A percentile compares a stretch with the other conserved stretches of the same genome.
These are phyloP conservation scores for Loris lydekkerianus DNA, from an alignment of 2,797 vertebrate genomes.

Conservation along the genomic window DNA sequence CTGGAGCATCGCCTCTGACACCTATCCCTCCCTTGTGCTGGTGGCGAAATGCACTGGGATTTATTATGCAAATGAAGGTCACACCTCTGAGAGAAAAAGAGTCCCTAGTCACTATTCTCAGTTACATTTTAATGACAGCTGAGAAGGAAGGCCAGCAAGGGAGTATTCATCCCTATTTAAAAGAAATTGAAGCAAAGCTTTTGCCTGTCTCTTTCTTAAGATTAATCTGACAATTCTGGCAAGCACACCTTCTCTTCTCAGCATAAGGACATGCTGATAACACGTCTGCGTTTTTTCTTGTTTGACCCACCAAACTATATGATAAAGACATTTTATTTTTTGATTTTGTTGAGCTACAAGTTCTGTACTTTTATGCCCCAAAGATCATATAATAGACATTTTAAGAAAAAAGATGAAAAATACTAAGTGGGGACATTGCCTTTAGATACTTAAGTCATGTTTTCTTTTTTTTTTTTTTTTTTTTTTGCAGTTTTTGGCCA, in stretches of 20 bases:
- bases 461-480: not conserved
- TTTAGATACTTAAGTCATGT: not conserved
- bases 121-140: constrained; percentile 28
- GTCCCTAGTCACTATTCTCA: not conserved
- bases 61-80: constrained; percentile 40
- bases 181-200: constrained; percentile 65
- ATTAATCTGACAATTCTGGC: constrained; percentile 66
- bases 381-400: not conserved
- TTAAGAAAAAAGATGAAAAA: constrained; percentile 24
- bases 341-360: not conserved
- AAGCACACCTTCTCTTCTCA: constrained; percentile 53
- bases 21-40: not conserved
- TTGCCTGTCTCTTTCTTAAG: constrained; percentile 68
- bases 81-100: constrained; percentile 8
- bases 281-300: constrained; percentile 44
- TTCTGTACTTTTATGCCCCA: constrained; percentile 39
- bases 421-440: not conserved
- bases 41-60: not conserved
- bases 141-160: not conserved
- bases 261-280: constrained; percentile 55
- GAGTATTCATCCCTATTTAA: constrained; percentile 35
- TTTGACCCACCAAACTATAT: constrained; percentile 69
- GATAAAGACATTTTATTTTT: constrained; percentile 57
- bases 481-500: too few species aligned
- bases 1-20: not conserved